phyloP scores from a whole-genome alignment of 1,140 invertebrate species.

The Drosophila subobscura region DNA sequence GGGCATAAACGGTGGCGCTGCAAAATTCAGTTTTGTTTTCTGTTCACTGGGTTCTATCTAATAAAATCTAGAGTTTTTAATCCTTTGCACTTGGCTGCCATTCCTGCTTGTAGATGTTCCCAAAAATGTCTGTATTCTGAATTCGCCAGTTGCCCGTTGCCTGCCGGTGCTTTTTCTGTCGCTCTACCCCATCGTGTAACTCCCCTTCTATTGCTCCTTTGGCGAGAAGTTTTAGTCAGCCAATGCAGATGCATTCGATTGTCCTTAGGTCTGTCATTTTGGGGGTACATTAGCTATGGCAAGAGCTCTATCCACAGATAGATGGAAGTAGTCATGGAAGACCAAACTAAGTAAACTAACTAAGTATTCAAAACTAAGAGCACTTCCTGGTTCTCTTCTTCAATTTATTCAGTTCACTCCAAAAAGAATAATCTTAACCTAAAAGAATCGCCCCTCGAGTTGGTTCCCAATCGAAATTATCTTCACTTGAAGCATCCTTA shows the following conservation, averaged over 20 bases:
- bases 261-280: background rate
- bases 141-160: conserved; percentile 22
- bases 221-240: conserved; percentile 2
- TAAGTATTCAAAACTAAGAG: too few species aligned
- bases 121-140: conserved; percentile 25
- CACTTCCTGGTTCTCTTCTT: too few species aligned
- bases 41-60: conserved; percentile 74
- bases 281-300: background rate
- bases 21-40: conserved; percentile 61
- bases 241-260: conserved; percentile 22
- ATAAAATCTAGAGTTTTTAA: conserved; percentile 80
- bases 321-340: too few species aligned
- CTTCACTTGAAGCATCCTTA: conserved; percentile 6
- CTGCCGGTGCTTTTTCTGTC: conserved; percentile 6
- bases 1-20: conserved; percentile 43
- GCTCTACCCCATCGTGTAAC: background rate
- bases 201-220: background rate
- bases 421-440: too few species aligned
- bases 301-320: too few species aligned
- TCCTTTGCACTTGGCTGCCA: conserved; percentile 71
- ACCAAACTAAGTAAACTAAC: too few species aligned
- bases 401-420: too few species aligned
- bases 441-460: background rate
- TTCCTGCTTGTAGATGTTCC: conserved; percentile 35
- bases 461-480: conserved; percentile 1